Conservation (phyloP, 2,888 invertebrate genomes). For the Drosophila subsilvestris region DNA sequence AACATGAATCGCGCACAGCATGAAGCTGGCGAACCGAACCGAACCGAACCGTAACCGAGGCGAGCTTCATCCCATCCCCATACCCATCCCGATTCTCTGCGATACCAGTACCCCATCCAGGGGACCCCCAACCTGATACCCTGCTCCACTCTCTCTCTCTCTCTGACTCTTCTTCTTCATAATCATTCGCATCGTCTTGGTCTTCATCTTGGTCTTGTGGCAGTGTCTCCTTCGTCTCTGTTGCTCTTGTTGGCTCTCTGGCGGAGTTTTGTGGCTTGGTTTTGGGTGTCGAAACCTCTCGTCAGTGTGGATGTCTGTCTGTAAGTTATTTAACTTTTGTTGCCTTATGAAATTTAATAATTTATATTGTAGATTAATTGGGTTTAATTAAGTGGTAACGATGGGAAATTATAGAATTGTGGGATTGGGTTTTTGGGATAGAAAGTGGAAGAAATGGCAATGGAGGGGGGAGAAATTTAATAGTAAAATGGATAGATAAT, state of each 20-base stretch:
- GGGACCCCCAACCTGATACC: conserved; percentile 17
- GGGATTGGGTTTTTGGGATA: conserved; percentile 2
- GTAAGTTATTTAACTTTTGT: conserved; percentile 43
- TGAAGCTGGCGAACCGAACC: conserved; percentile 39
- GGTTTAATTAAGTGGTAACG: conserved; percentile 53
- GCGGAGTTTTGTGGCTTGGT: conserved; percentile 28
- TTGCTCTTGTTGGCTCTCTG: conserved; percentile 19
- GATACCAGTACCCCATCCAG: conserved; percentile 40
- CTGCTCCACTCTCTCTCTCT: conserved; percentile 15
- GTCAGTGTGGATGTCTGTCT: conserved; percentile 23
- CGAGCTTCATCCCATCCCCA: conserved; percentile 3
- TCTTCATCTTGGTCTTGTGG: conserved; percentile 37
- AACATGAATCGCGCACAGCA: conserved; percentile 83
- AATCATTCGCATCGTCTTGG: conserved; percentile 39
- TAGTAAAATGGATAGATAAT: not conserved
- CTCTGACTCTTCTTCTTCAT: conserved; percentile 29
- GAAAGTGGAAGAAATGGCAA: not conserved
- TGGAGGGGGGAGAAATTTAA: not conserved
- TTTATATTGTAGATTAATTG: conserved; percentile 58
- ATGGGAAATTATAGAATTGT: conserved; percentile 28
- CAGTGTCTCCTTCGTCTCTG: conserved; percentile 16
- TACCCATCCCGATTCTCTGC: conserved; percentile 38
- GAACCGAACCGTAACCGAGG: not conserved
- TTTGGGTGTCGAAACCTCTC: conserved; percentile 50
- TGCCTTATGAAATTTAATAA: conserved; percentile 54